phyloP scores from a whole-genome alignment of 2,888 invertebrate genomes.

The Meliscaeva auricollis region DNA sequence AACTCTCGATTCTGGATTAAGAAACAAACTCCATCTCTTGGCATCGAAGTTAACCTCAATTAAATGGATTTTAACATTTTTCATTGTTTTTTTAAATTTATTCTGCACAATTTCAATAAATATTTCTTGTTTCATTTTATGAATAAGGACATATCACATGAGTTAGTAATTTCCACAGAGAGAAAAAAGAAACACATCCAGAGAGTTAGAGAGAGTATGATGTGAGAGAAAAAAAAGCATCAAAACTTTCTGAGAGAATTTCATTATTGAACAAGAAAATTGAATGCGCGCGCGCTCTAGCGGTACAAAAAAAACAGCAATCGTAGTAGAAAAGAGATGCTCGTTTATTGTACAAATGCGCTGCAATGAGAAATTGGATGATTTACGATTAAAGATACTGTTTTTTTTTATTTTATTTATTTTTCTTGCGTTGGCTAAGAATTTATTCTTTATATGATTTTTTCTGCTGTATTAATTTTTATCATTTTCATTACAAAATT shows the following conservation, averaged over 20 bases:
- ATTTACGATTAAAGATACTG: constrained; percentile 70
- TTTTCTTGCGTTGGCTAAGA: constrained; percentile 30
- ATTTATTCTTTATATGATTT: constrained; percentile 56
- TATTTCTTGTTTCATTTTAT: background rate
- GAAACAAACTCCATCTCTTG: constrained; percentile 7
- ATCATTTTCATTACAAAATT: constrained; percentile 11
- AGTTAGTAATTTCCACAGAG: background rate
- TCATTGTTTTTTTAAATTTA: background rate
- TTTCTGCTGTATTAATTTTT: constrained; percentile 31
- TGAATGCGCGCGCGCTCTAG: constrained; percentile 58
- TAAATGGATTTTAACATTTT: constrained; percentile 39
- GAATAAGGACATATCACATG: constrained; percentile 2
- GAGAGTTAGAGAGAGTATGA: constrained; percentile 21
- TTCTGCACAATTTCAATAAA: constrained; percentile 2
- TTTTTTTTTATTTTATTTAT: constrained; percentile 4
- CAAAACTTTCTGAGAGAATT: constrained; percentile 39
- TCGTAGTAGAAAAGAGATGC: constrained; percentile 12
- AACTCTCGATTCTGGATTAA: background rate
- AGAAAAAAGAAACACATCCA: too few species aligned
- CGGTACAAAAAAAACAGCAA: background rate
- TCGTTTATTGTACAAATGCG: constrained; percentile 25
- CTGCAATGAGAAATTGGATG: constrained; percentile 64
- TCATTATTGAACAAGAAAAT: constrained; percentile 21
- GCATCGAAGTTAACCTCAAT: constrained; percentile 42
- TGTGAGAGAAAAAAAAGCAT: background rate